These are phyloP conservation scores for Poeciliopsis retropinna DNA, from an alignment of 2,113 vertebrate genomes.

Conservation along the genomic window DNA sequence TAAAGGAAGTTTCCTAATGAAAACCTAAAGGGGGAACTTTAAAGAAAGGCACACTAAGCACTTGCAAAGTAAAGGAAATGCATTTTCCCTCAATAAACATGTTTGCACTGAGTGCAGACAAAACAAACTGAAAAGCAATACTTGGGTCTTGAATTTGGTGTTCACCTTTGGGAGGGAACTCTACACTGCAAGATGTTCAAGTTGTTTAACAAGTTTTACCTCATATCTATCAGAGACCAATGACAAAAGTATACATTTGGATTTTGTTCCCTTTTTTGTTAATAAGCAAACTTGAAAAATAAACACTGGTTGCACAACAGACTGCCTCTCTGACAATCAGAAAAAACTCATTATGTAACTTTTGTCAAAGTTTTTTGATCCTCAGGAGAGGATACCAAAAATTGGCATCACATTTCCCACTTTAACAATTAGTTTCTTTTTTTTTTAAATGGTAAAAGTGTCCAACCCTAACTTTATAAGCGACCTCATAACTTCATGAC, in stretches of 20 bases:
- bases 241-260: neutral
- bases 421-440: too few species aligned
- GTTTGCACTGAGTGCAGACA: neutral
- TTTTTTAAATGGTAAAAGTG: neutral
- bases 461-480: neutral
- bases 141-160: neutral
- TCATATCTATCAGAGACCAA: constrained; percentile 29
- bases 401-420: too few species aligned
- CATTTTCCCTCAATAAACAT: neutral
- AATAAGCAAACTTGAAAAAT: neutral
- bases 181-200: constrained; percentile 4
- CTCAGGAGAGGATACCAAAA: neutral
- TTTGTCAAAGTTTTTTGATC: neutral
- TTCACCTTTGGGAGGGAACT: constrained; percentile 2
- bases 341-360: constrained; percentile 13
- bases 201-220: constrained; percentile 21
- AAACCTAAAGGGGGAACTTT: neutral
- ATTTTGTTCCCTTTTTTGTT: neutral
- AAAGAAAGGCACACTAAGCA: constrained; percentile 8
- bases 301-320: constrained; percentile 16
- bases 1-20: neutral
- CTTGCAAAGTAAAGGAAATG: neutral
- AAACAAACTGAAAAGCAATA: neutral
- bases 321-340: neutral
- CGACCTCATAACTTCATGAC: neutral